These are phyloP conservation scores for Dicentrarchus labrax DNA, from an alignment of 2,113 vertebrate species.

Conservation along the genomic window DNA sequence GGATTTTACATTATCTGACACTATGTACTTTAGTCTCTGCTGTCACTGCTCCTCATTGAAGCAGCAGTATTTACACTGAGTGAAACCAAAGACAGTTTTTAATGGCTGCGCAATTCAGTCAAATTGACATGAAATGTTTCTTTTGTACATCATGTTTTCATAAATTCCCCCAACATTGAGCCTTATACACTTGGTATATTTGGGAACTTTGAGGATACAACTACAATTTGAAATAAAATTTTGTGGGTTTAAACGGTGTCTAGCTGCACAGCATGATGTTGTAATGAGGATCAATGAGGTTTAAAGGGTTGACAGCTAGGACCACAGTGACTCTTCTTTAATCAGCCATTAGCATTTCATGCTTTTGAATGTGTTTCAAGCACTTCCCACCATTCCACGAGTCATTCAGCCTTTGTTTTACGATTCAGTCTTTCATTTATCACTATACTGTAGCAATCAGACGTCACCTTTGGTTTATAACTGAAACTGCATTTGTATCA, in stretches of 20 bases:
- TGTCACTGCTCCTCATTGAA: neutral
- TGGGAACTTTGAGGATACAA: neutral
- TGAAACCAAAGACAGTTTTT: too few species aligned
- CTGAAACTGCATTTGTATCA: constrained; percentile 22
- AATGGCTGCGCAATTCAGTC: neutral
- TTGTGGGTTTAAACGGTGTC: neutral
- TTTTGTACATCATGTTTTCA: neutral
- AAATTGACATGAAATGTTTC: neutral
- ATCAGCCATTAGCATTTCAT: neutral
- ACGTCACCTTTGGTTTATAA: neutral
- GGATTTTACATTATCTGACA: neutral
- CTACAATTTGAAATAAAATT: neutral
- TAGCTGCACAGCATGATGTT: neutral
- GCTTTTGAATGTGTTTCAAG: constrained; percentile 15
- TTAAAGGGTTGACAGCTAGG: constrained; percentile 2
- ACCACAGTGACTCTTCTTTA: neutral
- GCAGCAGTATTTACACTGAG: neutral
- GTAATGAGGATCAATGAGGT: neutral
- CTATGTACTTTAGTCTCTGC: neutral
- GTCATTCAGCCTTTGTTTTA: neutral
- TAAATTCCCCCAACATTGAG: neutral
- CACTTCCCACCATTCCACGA: neutral
- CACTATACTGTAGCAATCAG: neutral
- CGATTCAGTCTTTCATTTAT: neutral
- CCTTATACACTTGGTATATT: neutral